Evolutionary conservation across 2,888 invertebrate species (phyloP), one percentile per base, ranked within the genome.

Genomic region (Rambutsinella grinnellia): DNA sequence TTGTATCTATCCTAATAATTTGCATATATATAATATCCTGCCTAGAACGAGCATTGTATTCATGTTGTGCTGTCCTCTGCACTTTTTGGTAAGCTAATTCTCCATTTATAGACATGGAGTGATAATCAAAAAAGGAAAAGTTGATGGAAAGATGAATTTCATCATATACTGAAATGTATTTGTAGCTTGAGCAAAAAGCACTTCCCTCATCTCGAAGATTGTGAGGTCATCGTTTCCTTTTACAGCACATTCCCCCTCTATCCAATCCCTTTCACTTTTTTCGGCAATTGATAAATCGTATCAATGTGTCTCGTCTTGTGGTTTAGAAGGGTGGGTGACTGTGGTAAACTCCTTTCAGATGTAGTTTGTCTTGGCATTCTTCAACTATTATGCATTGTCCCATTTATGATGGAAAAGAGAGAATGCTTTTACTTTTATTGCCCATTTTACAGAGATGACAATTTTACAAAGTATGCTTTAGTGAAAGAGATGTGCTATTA

Each of bases 221-320:
- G 36, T 36, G 61, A 61, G 61, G 61, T 61, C 61, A 63, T 63
- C 63, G 36, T 26, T 63, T 53, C 63, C 63, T 63, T 63, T 63
- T 63, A 53, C 53, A 63, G 63, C 21, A 1, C 24, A 63, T 63
- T 53, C 51, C 63, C 44, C 24, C 17, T 63, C 15, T 36, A 36
- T 13, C 5, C 36, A 13, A 36, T 63, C 63, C 17, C 63, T 63
- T 63, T 63, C 63, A 63, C 47, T 63, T 63, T 63, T 36, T 8
- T 13, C 5, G 36, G 36, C 36, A 36, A 36, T 36, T 36, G 36
- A 36, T 36, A 36, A 36, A 36, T 36, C 36, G 36, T 36, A 36
- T 36, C 36, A 13, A 36, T 36, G 36, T 36, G 6, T 5, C 36
- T 36, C 36, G n/a, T 36, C 6, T 36, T 36, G 36, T 13, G 36